Evolutionary conservation across 2,888 invertebrate genomes (phyloP), one percentile per base, ranked within the genome.

Genomic region (Microctonus hyperodae): DNA sequence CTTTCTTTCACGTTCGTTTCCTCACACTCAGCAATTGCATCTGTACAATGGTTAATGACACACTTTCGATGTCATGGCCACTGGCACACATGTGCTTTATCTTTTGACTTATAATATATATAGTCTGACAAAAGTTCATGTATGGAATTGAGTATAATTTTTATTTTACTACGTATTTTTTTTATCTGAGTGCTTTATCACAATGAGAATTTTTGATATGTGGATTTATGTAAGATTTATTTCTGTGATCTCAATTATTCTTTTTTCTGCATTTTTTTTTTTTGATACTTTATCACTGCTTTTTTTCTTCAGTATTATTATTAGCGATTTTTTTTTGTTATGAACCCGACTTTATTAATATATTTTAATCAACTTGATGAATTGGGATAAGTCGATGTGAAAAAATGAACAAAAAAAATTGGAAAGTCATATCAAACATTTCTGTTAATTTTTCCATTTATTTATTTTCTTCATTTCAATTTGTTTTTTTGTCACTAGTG

Each of bases 21-120:
- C 51, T 51, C 25, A 35, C 58, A n/a, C 23, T 58, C 20, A 64
- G 56, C 67, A 64, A 67, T 67, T 63, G 60, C 64, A 40, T 63
- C 51, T 9, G 31, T 60, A 20, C 50, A 25, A 53, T 57, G 20
- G 31, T 16, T 44, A 16, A 57, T 25, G 13, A 33, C 56, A 48
- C 64, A 9, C 55, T 56, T 35, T 48, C 40, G 50, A 28, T 44
- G 55, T 53, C 40, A 37, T 35, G 44, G 11, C 31, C 44, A 20
- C n/a, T 44, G 44, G 6, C 16, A 16, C 44, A 44, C 44, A 20
- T 44, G 44, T 44, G 44, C 44, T 44, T 44, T 16, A 44, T 44
- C 44, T 44, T 44, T 44, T 13, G 37, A 37, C 37, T 37, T 16
- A n/a, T 44, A n/a, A n/a, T 9, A 44, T 44, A 7, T 44, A 7